Base-by-base conservation (phyloP, 1,140 invertebrate species). In the Musca vetustissima region DNA sequence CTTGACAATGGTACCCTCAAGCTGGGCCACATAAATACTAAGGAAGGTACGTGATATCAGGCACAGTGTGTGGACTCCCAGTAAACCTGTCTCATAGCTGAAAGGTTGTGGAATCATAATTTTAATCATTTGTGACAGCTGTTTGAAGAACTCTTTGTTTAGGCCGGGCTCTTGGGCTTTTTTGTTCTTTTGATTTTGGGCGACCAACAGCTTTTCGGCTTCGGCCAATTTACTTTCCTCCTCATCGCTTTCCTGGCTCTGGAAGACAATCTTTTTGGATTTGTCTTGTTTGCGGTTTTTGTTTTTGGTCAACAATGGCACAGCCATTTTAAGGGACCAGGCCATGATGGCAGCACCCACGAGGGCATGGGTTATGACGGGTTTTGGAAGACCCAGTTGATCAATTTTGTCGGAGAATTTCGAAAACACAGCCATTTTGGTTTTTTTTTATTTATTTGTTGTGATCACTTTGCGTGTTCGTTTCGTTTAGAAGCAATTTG, bases 1-100 rank as follows among this genome's bases (percentile, higher is more conserved):
- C 82, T 96, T 97, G 0, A 98, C 96, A 74, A 99, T 96, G 55
- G 91, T 89, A 0, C 97, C 98, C 83, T 99, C 97, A 70, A 99
- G 85, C 19, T 92, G 92, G 0, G 98, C 97, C 2, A 99, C 97
- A 83, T 97, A 98, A 68, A 99, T 97, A 11, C 96, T 97, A 3
- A 99, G 85, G 84, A 99, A 98, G 17, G 97, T 99, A 70, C 97
- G 88, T 0, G 93, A 87, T 32, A 98, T 88, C 0, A 99, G 83
- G 52, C 95, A 95, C 1, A 92, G 69, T 0, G 97, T 98, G 74
- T 98, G 97, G 0, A 94, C 86, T 0, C 88, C 81, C 15, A 98
- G 82, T 22, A 98, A 80, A 6, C 88, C 91, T 17, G 91, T 90
- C 84, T 98, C 95, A 59, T 90, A 90, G 64, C 90, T 91, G 71